Conservation (phyloP, 2,888 invertebrate species). For the Calephelis perditalis region DNA sequence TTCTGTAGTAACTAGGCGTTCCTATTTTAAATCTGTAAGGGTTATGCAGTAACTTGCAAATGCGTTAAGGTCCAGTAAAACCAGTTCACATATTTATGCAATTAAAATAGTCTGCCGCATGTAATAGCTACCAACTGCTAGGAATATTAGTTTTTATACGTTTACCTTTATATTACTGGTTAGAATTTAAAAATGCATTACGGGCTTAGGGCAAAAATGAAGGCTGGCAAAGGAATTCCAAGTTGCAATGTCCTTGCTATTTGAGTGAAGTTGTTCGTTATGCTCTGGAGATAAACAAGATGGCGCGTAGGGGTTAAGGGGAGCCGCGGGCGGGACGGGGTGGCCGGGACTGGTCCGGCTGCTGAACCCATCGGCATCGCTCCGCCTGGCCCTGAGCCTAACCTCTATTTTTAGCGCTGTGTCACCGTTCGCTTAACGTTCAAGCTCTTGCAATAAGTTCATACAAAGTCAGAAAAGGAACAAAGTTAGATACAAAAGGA, state of each 20-base stretch:
- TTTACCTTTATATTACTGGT: neutral
- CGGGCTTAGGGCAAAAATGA: conserved; percentile 23
- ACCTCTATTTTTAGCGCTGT: conserved; percentile 75
- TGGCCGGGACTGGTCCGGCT: conserved; percentile 39
- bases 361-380: conserved; percentile 41
- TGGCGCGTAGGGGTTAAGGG: conserved; percentile 56
- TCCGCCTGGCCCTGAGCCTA: conserved; percentile 45
- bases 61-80: conserved; percentile 1
- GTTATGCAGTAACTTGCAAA: neutral
- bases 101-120: neutral
- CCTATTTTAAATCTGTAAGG: conserved; percentile 1
- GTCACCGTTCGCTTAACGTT: conserved; percentile 61
- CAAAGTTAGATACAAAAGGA: conserved; percentile 22
- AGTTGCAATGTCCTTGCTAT: conserved; percentile 53
- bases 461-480: conserved; percentile 36
- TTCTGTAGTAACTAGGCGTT: neutral
- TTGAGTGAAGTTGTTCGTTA: conserved; percentile 44
- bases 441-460: conserved; percentile 40
- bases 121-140: neutral
- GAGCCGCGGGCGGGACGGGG: conserved; percentile 49
- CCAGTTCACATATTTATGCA: conserved; percentile 2
- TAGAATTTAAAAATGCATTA: conserved; percentile 3
- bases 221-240: conserved; percentile 33
- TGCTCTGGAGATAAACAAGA: conserved; percentile 60
- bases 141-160: neutral